A percentile compares a stretch with the other conserved stretches of the same genome.
phyloP scores from a whole-genome alignment of 2,113 vertebrate genomes.

The Apodemus speciosus region DNA sequence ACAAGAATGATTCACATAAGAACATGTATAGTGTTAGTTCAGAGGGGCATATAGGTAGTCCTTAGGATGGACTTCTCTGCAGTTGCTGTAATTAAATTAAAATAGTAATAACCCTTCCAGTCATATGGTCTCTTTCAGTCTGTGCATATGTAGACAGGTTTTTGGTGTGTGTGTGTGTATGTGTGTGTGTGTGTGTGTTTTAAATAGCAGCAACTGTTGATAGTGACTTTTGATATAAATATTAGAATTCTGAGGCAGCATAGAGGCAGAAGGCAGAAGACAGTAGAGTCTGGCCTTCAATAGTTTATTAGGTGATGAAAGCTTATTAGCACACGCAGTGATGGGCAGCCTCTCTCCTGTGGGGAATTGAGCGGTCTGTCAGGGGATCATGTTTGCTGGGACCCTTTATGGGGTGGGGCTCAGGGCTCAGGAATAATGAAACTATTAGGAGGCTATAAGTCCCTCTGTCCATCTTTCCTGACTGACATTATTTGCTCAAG shows the following conservation, averaged over 20 bases:
- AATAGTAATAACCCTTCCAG: not conserved
- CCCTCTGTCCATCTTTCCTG: not conserved
- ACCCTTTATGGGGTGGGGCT: not conserved
- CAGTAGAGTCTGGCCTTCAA: not conserved
- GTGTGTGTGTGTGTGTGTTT: too few relatives aligned
- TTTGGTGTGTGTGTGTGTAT: too few relatives aligned
- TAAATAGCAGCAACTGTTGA: not conserved
- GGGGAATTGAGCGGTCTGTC: not conserved
- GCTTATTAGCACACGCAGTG: not conserved
- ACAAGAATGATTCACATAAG: not conserved
- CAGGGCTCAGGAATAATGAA: not conserved
- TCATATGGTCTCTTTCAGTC: not conserved
- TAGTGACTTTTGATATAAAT: slow-evolving; percentile 3
- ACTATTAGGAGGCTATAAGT: not conserved
- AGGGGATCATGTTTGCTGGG: not conserved
- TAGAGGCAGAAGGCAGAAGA: not conserved
- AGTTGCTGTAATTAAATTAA: slow-evolving; percentile 14
- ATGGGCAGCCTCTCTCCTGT: not conserved
- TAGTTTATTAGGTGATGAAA: too few relatives aligned
- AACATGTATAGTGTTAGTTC: not conserved
- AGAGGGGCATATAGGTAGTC: not conserved
- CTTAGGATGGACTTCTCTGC: not conserved
- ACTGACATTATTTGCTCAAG: not conserved
- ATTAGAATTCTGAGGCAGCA: not conserved
- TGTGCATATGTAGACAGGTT: not conserved